Evolutionary conservation across 2,797 vertebrate species (phyloP), one percentile per base, ranked within the genome.

Genomic region (Linurgus olivaceus): DNA sequence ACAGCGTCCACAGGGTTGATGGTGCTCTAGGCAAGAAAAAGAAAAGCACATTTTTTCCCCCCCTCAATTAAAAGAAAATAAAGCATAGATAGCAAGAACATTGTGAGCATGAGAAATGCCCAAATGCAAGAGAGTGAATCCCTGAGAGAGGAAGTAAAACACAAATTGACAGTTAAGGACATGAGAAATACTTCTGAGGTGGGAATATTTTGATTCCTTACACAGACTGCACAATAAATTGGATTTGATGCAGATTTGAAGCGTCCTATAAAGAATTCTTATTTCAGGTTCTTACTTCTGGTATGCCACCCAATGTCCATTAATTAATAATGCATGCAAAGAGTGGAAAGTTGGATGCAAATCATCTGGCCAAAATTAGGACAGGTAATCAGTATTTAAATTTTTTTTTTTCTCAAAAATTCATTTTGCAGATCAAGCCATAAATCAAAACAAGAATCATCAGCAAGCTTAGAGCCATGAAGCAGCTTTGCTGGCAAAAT

Each of bases 1-100:
- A 99, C 98, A 89, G 99, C 99, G 98, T 99, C 99, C 97, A 99
- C 99, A 15, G 99, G 99, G 98, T 99, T 99, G 94, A 99, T 99
- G 97, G 99, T 99, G 98, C 99, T 99, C 99, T 99, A 82, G 96
- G 89, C 54, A 96, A 96, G 92, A 71, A 94, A 93, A 96, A 74
- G 86, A 59, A 62, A 97, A 90, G 19, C 70, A 95, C 37, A 20
- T 91, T 74, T 48, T 6, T 79, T 47, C 16, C 3, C 0, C 0
- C 10, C 17, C 28, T 71, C 61, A 58, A 17, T 87, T 76, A 15
- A 50, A 80, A 59, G 12, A 47, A 31, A 86, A 51, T 4, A 19
- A 71, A 92, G 42, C 37, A 90, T 0, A 87, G 45, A 72, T 3
- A 94, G 42, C 50, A 71, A 92, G 65, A 93, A 83, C 28, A 81